Evolutionary conservation across 64 coral and sea anemone species (phyloP).

Genomic region (Porites australiensis): DNA sequence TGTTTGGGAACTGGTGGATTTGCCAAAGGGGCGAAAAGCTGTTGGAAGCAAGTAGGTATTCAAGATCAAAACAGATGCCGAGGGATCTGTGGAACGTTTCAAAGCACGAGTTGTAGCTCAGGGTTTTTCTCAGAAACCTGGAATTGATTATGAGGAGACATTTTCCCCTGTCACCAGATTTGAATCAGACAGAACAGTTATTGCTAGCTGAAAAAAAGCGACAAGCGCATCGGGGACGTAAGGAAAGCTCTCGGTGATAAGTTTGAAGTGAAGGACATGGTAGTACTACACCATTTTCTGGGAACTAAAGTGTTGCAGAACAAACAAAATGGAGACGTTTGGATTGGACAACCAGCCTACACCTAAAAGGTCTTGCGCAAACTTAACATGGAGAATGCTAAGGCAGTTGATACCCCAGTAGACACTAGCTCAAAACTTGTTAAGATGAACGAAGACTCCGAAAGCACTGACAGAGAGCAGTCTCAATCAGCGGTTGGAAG

Average conservation of each 20-base stretch:
- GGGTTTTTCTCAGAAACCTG: slow-evolving; percentile 48
- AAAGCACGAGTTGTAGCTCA: slow-evolving; percentile 61
- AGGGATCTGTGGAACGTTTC: not conserved
- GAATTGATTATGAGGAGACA: slow-evolving; percentile 60
- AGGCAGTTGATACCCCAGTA: too few species aligned
- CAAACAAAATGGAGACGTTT: slow-evolving; percentile 38
- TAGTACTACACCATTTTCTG: slow-evolving; percentile 55
- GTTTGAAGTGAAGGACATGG: slow-evolving; percentile 86
- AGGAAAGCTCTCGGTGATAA: slow-evolving; percentile 29
- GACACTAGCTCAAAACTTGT: too few species aligned
- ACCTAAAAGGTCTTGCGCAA: slow-evolving; percentile 21
- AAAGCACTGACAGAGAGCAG: slow-evolving; percentile 3
- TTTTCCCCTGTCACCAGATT: too few species aligned
- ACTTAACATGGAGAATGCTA: too few species aligned
- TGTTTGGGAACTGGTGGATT: slow-evolving; percentile 12
- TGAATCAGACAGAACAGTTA: too few species aligned
- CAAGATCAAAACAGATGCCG: slow-evolving; percentile 24
- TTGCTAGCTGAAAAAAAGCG: slow-evolving; percentile 49
- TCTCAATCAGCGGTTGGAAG: slow-evolving; percentile 60
- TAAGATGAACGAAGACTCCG: not conserved
- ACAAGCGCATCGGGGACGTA: slow-evolving; percentile 38
- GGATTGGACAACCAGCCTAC: slow-evolving; percentile 45
- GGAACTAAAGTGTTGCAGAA: slow-evolving; percentile 55
- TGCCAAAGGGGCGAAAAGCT: slow-evolving; percentile 38
- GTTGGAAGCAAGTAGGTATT: slow-evolving; percentile 60